phyloP scores from a whole-genome alignment of 2,113 vertebrate genomes.

The Rousettus leschenaultii region DNA sequence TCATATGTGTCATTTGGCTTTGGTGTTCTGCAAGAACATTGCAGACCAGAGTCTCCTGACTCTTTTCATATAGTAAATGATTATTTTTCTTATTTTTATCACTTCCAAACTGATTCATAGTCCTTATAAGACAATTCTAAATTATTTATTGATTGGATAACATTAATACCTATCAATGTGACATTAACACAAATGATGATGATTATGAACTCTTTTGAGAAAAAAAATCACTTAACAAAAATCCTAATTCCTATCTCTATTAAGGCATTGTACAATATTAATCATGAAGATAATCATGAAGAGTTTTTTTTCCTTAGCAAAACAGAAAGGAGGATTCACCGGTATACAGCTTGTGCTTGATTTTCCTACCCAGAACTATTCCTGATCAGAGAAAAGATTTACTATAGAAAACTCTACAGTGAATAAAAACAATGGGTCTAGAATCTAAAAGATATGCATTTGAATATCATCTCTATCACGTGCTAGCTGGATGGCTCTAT shows the following conservation, averaged over 20 bases:
- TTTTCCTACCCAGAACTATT: background rate
- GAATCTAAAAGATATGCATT: background rate
- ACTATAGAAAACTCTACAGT: background rate
- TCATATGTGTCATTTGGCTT: background rate
- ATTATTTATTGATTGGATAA: background rate
- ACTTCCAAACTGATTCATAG: background rate
- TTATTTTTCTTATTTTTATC: background rate
- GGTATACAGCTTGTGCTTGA: background rate
- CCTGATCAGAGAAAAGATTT: background rate
- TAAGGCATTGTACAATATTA: background rate
- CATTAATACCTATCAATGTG: background rate
- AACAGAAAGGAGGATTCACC: background rate
- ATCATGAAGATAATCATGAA: constrained; percentile 10
- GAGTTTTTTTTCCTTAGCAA: background rate
- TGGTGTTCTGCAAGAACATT: background rate
- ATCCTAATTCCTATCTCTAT: background rate
- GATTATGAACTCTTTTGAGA: background rate
- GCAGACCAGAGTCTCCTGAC: background rate
- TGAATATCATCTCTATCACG: background rate
- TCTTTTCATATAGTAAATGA: background rate
- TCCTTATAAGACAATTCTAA: background rate
- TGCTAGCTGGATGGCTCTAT: background rate
- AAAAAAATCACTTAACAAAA: background rate
- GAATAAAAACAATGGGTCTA: background rate
- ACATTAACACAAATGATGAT: background rate